phyloP scores from a whole-genome alignment of 92 coral and sea anemone genomes.

The Bergia sp. region DNA sequence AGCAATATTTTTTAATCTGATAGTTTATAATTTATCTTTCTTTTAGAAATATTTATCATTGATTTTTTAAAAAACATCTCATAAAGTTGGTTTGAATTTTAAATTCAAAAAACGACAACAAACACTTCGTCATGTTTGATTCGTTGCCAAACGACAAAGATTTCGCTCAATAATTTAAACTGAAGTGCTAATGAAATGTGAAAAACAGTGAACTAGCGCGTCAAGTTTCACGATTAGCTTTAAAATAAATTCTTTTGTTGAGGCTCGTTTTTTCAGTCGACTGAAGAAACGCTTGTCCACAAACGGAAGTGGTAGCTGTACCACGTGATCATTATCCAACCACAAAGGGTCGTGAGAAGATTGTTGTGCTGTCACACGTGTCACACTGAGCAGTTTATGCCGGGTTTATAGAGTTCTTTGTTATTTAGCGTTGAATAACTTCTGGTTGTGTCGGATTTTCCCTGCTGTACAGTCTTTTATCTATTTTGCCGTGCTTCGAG shows the following conservation, averaged over 20 bases:
- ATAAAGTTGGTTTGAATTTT: too few relatives aligned
- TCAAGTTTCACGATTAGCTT: background rate
- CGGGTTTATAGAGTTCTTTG: background rate
- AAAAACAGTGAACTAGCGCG: background rate
- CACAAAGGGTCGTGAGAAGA: constrained; percentile 34
- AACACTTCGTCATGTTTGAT: background rate
- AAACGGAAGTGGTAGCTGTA: background rate
- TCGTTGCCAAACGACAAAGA: constrained; percentile 4
- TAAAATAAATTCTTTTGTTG: background rate
- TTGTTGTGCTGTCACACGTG: constrained; percentile 41
- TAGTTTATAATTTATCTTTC: background rate
- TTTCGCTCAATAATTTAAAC: background rate
- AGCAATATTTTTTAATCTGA: too few relatives aligned
- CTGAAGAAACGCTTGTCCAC: background rate
- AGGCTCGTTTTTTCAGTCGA: too few relatives aligned
- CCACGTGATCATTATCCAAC: constrained; percentile 31
- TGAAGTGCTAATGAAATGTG: background rate
- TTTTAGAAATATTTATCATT: background rate
- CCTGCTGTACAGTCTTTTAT: background rate
- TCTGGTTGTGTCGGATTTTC: constrained; percentile 16
- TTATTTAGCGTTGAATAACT: constrained; percentile 15
- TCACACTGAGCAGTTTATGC: background rate
- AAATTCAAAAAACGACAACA: too few relatives aligned
- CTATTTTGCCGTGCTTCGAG: background rate
- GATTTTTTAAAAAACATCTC: background rate